Evolutionary conservation across 2,888 invertebrate species (phyloP).

Genomic region (Drepanosiphum platanoidis): DNA sequence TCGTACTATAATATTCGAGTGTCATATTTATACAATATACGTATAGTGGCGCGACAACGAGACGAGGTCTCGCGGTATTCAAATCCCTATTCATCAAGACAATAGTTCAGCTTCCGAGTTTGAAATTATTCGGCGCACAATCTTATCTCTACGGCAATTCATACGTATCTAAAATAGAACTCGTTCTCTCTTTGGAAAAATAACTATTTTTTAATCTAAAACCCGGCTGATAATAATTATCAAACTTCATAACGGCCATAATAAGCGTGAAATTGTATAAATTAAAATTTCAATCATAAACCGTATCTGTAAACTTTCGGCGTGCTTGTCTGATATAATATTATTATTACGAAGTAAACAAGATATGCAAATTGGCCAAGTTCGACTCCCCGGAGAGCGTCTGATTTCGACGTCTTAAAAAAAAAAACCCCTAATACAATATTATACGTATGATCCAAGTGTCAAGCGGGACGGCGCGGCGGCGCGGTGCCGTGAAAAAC

Average conservation of each 20-base stretch:
- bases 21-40: too few species aligned
- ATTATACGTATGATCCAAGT: too few species aligned
- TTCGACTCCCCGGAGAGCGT: neutral
- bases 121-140: neutral
- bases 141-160: neutral
- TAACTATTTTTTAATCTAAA: neutral
- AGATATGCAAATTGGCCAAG: constrained; percentile 4
- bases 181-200: neutral
- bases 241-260: neutral
- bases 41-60: too few species aligned
- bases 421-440: neutral
- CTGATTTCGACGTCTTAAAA: neutral
- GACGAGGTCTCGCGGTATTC: too few species aligned
- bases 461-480: too few species aligned
- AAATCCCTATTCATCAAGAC: too few species aligned
- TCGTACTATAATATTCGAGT: too few species aligned
- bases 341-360: constrained; percentile 1
- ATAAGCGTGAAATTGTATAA: neutral
- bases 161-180: neutral
- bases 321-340: neutral
- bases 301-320: constrained; percentile 11
- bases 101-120: neutral
- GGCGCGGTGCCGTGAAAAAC: neutral
- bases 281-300: constrained; percentile 11
- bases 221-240: neutral